phyloP scores from a whole-genome alignment of 2,113 vertebrate species.

The Drymodes brunneopygia region DNA sequence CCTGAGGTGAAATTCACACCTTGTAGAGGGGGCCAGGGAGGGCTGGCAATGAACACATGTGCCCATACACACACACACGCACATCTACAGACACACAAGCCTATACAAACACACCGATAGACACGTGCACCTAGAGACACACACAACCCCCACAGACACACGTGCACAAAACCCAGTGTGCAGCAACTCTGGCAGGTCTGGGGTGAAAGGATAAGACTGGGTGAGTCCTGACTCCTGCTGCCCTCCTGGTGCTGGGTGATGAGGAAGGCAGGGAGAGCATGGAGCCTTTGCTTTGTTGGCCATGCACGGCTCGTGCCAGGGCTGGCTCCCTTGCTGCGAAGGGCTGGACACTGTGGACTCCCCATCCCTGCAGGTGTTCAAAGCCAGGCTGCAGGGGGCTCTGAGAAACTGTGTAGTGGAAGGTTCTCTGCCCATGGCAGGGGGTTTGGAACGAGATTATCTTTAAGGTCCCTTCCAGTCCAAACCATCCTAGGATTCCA shows the following conservation, averaged over 20 bases:
- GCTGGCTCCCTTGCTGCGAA: accelerated
- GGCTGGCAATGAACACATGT: not conserved
- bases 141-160: not conserved
- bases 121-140: accelerated
- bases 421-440: not conserved
- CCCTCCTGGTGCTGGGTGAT: not conserved
- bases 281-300: not conserved
- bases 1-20: slow-evolving; percentile 52
- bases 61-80: not conserved
- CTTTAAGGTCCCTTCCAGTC: not conserved
- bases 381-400: not conserved
- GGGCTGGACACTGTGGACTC: not conserved
- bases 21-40: not conserved
- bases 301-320: not conserved
- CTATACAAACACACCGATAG: not conserved
- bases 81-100: not conserved
- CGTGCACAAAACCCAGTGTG: accelerated
- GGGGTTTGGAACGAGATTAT: not conserved
- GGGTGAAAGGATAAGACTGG: accelerated
- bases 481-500: not conserved
- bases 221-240: accelerated
- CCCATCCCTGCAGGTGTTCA: not conserved
- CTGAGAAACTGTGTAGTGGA: not conserved
- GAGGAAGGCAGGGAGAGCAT: not conserved
- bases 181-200: not conserved